Base-by-base conservation (phyloP, 1,140 invertebrate species). In the Chlorops oryzae region DNA sequence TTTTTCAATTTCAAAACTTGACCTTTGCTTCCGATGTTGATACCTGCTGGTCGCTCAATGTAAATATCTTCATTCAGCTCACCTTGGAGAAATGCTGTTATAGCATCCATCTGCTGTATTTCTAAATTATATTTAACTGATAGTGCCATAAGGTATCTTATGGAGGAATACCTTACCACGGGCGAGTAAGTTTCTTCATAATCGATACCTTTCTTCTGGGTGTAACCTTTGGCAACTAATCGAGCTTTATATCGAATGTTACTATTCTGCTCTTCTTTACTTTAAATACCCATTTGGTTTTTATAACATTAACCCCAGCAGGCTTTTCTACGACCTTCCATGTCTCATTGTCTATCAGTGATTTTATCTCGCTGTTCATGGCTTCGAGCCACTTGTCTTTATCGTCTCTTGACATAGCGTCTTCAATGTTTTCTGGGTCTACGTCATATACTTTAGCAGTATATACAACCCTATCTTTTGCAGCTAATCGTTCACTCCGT, bases 51-150 rank as follows among this genome's bases (percentile, higher is more conserved):
- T 42, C 59, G 59, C 41, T 56, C 50, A 72, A 75, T 75, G 27
- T 71, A 76, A 2, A 76, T 65, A 13, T 74, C 63, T 54, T 67
- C 65, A 23, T 52, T 35, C 25, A 58, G 27, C 1, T 56, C 44
- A n/a, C 58, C 50, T 27, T 62, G 41, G 21, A 59, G 35, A 45
- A 54, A 59, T 23, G 60, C 59, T 12, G 49, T 59, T 2, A 51
- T 47, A 6, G 56, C 57, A 45, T 61, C 60, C 43, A 65, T 50
- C 35, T 65, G 60, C 27, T 53, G 40, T n/a, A 63, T 55, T 43
- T 49, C 41, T 18, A 62, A 22, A 35, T 50, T 28, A 38, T 18
- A 50, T 27, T 57, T 32, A n/a, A 50, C 47, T 27, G 59, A 47
- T 5, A 61, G 24, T 25, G 56, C 52, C 24, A 59, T 23, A 5